These are phyloP conservation scores for Ptilorrhoa leucosticta DNA, from an alignment of 2,113 vertebrate species.

Conservation along the genomic window DNA sequence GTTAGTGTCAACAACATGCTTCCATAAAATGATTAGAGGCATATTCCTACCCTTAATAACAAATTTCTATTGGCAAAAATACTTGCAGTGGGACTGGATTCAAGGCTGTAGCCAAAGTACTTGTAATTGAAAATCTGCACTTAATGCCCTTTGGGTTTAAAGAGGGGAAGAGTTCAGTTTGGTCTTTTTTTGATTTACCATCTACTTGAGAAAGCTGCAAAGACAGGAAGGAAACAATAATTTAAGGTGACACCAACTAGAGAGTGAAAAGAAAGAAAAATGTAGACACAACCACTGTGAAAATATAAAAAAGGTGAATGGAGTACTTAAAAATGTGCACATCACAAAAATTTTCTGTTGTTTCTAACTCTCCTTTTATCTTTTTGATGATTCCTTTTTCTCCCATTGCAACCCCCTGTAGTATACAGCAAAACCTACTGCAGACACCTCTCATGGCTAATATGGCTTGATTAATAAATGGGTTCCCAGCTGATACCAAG, in stretches of 20 bases:
- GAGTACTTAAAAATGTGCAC: not conserved
- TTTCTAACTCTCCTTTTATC: not conserved
- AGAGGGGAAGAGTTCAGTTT: not conserved
- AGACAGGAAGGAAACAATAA: not conserved
- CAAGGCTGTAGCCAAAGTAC: not conserved
- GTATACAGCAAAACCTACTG: not conserved
- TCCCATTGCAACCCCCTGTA: accelerated
- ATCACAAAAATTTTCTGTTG: not conserved
- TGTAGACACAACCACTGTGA: not conserved
- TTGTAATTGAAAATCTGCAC: not conserved
- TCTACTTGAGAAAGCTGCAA: not conserved
- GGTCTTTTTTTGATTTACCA: not conserved
- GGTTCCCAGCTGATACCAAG: not conserved
- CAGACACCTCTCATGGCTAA: not conserved
- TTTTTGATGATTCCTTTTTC: not conserved
- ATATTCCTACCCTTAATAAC: not conserved
- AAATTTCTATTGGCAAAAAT: not conserved
- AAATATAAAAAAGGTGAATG: not conserved
- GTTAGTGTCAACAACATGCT: not conserved
- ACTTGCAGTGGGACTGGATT: not conserved
- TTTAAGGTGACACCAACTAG: not conserved
- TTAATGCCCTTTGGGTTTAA: not conserved
- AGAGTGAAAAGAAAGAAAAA: not conserved
- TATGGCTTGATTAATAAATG: not conserved
- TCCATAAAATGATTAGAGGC: not conserved